These are phyloP conservation scores for Prunella fulvescens DNA, from an alignment of 2,113 vertebrate species.

Conservation along the genomic window DNA sequence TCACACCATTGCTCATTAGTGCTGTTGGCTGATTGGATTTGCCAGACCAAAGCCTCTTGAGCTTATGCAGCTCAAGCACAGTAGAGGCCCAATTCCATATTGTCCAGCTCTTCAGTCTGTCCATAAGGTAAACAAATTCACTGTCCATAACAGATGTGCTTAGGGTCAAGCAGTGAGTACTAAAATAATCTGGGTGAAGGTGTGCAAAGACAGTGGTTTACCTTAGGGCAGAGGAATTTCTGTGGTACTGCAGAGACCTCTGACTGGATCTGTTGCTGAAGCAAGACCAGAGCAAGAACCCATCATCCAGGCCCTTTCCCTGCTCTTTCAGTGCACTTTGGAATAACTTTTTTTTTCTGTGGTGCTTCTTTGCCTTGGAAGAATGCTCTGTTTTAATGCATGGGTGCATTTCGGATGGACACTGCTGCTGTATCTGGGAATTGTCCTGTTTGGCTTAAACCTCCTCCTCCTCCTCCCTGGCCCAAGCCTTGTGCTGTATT, in stretches of 20 bases:
- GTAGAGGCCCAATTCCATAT: background rate
- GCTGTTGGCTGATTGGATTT: background rate
- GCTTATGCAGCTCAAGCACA: background rate
- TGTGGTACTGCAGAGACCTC: background rate
- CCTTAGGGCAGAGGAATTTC: background rate
- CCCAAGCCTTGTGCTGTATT: background rate
- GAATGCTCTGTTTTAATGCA: background rate
- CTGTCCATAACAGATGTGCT: fast-evolving
- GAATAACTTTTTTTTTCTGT: background rate
- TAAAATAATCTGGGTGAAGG: background rate
- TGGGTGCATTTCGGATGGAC: background rate
- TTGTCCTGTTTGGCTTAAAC: background rate
- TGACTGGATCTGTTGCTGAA: background rate
- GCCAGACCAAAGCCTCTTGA: background rate
- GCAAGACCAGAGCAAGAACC: background rate
- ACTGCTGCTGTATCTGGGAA: background rate
- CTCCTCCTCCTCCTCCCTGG: background rate
- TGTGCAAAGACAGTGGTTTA: background rate
- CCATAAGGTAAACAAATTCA: background rate
- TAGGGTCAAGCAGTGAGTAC: background rate
- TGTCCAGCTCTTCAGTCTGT: background rate
- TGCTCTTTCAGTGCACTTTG: background rate
- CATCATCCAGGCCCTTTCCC: background rate
- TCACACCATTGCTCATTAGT: background rate
- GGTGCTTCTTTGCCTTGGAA: background rate